Evolutionary conservation across 2,113 vertebrate species (phyloP), one percentile per base, ranked within the genome.

Genomic region (Cinclus cinclus): DNA sequence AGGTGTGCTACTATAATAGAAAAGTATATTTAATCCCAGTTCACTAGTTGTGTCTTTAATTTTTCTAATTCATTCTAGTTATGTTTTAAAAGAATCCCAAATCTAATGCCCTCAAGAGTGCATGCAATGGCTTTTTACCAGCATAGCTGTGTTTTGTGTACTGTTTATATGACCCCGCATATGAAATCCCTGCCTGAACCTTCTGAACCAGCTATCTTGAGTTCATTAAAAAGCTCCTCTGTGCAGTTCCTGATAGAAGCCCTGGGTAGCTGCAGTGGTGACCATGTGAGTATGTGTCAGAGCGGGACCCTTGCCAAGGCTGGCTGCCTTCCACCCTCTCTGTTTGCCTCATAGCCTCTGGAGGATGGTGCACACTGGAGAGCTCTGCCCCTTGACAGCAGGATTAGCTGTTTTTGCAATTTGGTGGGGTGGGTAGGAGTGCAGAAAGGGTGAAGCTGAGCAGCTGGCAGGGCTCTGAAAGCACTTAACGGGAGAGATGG

Each of bases 231-330:
- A 75, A 50, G 69, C 52, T 46, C 50, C 39, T 33, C 37, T 39
- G 3, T 22, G 41, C 0, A 0, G 12, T 39, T 92, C 33, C 79
- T 71, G 13, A 10, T 4, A 15, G 62, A 68, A 71, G 30, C 35
- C 23, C 46, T 30, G 73, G 73, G 30, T 22, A 37, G 65, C 42
- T 83, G 37, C 60, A 59, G n/a, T 49, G 70, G 23, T 9, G 37
- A 74, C 71, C 71, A 27, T 46, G 52, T 94, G 85, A 94, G 90
- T 69, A 95, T 92, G 80, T 82, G 83, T 94, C 90, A 92, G 73
- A 88, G n/a, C 3, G 0, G 59, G 67, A 31, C 49, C n/a, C 9
- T 68, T 76, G 80, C 95, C 92, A 89, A 87, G 65, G 30, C 52
- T 97, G 81, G 56, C 60, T 56, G 71, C 22, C 19, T 81, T 62